Base-by-base conservation (phyloP, 2,888 invertebrate genomes). In the Leucozona laternaria region DNA sequence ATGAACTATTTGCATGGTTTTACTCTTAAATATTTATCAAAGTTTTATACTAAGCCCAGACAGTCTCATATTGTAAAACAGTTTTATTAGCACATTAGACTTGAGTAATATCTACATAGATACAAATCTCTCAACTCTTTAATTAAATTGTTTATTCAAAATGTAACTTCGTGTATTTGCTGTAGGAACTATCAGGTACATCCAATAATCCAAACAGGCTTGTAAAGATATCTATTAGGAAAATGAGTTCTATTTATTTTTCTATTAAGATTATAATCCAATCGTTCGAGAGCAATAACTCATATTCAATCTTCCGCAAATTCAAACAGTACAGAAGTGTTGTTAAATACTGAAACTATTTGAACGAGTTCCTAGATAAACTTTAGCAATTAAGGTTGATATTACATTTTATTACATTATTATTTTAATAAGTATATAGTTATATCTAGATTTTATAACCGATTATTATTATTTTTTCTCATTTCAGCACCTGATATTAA, bases 401-500 rank as follows among this genome's bases (percentile, higher is more conserved):
- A 31, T 34, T 34, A 2, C 11, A 3, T 34, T 11, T 13, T 37
- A 13, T 37, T 11, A 37, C 37, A 13, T 37, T 3, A 11, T 37
- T 37, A 15, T 37, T 37, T 37, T 11, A 11, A 11, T 37, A 2
- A 11, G 2, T 3, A 8, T 17, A 20, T 20, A n/a, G n/a, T 20
- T 5, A 5, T 48, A 20, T 48, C 13, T 20, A 22, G 11, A 1
- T 8, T 20, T 10, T 13, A 13, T 25, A 53, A 31, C 5, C 31
- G 31, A 8, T 25, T 17, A 45, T n/a, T 43, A 7, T 20, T 22
- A 0, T 25, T 22, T 40, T 40, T 60, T 60, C 5, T 60, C 22
- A 22, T 60, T 60, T 60, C 40, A 60, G 60, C 40, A 40, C 15
- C 60, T 60, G 37, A 60, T 43, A 40, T 60, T 60, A 37, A 37